Evolutionary conservation across 2,797 vertebrate genomes (phyloP).

Genomic region (Spinus pinus): DNA sequence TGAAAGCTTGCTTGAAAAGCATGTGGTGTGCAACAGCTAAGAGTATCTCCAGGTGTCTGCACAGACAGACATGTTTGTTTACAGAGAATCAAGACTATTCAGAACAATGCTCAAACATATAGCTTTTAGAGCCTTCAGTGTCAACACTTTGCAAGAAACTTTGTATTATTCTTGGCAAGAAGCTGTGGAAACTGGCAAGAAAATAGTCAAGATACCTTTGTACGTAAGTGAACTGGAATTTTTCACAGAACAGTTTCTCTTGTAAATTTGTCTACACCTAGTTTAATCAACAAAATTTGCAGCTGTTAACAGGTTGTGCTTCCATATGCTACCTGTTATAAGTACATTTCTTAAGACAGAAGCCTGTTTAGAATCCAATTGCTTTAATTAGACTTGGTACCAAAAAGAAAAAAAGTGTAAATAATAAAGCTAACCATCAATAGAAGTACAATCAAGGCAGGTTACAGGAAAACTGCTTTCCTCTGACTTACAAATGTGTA

Average conservation of each 20-base stretch:
- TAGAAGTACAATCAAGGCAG: not conserved
- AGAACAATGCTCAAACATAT: constrained; percentile 45
- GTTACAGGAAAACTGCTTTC: constrained; percentile 21
- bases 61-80: constrained; percentile 25
- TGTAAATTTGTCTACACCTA: constrained; percentile 66
- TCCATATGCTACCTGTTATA: constrained; percentile 22
- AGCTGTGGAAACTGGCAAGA: constrained; percentile 40
- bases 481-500: not conserved
- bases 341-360: constrained; percentile 59
- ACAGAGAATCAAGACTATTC: not conserved
- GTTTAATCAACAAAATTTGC: constrained; percentile 67
- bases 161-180: constrained; percentile 56
- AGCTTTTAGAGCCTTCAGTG: constrained; percentile 16
- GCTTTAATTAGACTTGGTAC: constrained; percentile 40
- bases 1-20: constrained; percentile 2
- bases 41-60: constrained; percentile 4
- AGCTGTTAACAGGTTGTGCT: constrained; percentile 61
- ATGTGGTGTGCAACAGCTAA: not conserved
- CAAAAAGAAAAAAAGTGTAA: constrained; percentile 9
- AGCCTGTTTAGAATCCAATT: constrained; percentile 10
- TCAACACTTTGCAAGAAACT: constrained; percentile 23
- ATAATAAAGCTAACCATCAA: not conserved
- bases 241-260: constrained; percentile 42
- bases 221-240: constrained; percentile 49
- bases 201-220: constrained; percentile 51